phyloP scores from a whole-genome alignment of 2,888 invertebrate genomes.

The Coenonympha glycerion region DNA sequence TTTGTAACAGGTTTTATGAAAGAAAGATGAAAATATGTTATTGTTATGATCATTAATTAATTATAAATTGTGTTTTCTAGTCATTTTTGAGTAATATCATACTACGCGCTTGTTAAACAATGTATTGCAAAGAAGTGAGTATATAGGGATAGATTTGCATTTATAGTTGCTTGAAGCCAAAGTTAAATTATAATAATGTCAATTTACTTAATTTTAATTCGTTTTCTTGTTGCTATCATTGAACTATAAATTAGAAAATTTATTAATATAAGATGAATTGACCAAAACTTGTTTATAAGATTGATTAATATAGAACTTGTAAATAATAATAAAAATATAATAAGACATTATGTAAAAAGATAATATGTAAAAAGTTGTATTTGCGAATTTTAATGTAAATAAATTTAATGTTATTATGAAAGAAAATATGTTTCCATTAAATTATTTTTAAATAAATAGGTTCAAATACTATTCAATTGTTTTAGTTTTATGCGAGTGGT shows the following conservation, averaged over 20 bases:
- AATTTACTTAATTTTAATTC: neutral
- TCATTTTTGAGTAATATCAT: neutral
- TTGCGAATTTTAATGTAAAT: conserved; percentile 71
- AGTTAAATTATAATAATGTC: neutral
- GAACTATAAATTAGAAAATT: conserved; percentile 38
- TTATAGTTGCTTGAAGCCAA: neutral
- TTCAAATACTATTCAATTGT: conserved; percentile 51
- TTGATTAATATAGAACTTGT: conserved; percentile 37
- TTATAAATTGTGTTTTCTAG: neutral
- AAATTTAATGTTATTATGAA: conserved; percentile 35
- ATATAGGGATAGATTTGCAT: neutral
- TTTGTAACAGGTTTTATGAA: no score
- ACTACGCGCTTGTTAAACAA: neutral
- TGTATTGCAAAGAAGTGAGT: neutral
- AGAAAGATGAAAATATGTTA: no score
- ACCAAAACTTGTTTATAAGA: conserved; percentile 72
- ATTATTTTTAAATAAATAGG: conserved; percentile 60
- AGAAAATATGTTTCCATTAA: conserved; percentile 56
- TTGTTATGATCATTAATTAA: no score
- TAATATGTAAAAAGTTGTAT: conserved; percentile 64
- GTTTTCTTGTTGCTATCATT: neutral
- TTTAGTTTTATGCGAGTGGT: conserved; percentile 62
- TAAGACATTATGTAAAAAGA: conserved; percentile 53
- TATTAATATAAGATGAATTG: conserved; percentile 66
- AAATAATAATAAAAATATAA: conserved; percentile 49